These are phyloP conservation scores for Andrena flavipes DNA, from an alignment of 2,888 invertebrate species.

Conservation along the genomic window DNA sequence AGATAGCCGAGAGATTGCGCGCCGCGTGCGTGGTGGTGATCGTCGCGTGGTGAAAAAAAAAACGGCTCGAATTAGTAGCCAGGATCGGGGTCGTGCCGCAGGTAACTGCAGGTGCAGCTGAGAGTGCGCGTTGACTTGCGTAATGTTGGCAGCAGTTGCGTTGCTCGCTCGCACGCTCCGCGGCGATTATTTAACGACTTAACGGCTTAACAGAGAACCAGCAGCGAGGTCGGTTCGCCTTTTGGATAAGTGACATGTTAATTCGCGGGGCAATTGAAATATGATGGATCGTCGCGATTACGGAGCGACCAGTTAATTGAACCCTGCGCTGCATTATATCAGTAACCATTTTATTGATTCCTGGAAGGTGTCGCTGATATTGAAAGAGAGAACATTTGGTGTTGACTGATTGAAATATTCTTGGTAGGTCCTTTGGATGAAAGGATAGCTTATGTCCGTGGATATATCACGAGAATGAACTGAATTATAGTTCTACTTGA, in stretches of 20 bases:
- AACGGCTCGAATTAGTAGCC: constrained; percentile 46
- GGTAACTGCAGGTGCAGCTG: constrained; percentile 40
- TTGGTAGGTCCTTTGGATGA: too few species aligned
- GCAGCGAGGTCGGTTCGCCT: constrained; percentile 35
- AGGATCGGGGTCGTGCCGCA: constrained; percentile 11
- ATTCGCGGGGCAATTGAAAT: constrained; percentile 40
- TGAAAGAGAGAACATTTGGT: too few species aligned
- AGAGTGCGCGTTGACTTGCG: constrained; percentile 50
- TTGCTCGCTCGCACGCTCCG: constrained; percentile 40
- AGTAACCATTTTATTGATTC: neutral
- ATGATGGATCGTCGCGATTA: constrained; percentile 45
- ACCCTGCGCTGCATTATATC: neutral
- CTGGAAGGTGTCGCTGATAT: too few species aligned
- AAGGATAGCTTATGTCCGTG: too few species aligned
- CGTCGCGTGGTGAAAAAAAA: constrained; percentile 25
- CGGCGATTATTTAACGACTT: constrained; percentile 63
- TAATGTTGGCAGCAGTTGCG: constrained; percentile 48
- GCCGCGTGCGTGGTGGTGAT: constrained; percentile 27
- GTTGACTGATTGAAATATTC: too few species aligned
- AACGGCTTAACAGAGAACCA: constrained; percentile 56
- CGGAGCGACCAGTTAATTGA: constrained; percentile 18
- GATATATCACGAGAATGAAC: too few species aligned
- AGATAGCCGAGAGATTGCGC: constrained; percentile 35
- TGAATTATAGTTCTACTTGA: too few species aligned
- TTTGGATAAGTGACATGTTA: constrained; percentile 39